phyloP scores from a whole-genome alignment of 1,140 invertebrate species.

The Aphidius gifuensis region DNA sequence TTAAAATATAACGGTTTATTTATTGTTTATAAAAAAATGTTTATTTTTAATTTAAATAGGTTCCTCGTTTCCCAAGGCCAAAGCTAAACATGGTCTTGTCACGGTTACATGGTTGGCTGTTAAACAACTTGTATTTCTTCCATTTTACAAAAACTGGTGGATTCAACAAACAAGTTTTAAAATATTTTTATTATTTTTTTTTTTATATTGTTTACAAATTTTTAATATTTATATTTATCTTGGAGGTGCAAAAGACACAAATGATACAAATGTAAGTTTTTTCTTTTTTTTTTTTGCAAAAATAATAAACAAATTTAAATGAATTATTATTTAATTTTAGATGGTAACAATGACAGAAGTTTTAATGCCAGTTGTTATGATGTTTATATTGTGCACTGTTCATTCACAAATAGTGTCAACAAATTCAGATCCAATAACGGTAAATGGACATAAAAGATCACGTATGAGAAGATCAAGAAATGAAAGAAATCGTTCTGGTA shows the following conservation, averaged over 20 bases:
- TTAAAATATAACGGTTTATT: slow-evolving; percentile 11
- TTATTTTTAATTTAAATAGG: slow-evolving; percentile 57
- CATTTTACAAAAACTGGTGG: slow-evolving; percentile 84
- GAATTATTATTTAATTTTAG: slow-evolving; percentile 39
- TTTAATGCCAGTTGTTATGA: slow-evolving; percentile 75
- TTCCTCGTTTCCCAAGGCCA: slow-evolving; percentile 90
- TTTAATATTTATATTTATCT: slow-evolving; percentile 67
- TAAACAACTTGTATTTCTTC: slow-evolving; percentile 76
- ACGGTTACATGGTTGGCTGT: slow-evolving; percentile 78
- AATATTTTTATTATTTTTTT: slow-evolving; percentile 70
- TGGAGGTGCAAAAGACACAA: slow-evolving; percentile 49
- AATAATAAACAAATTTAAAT: slow-evolving; percentile 14
- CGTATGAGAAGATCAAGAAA: slow-evolving; percentile 41
- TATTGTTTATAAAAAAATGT: slow-evolving; percentile 1
- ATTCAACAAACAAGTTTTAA: slow-evolving; percentile 75
- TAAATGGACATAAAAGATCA: slow-evolving; percentile 42
- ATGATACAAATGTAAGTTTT: slow-evolving; percentile 46
- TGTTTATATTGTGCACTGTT: slow-evolving; percentile 77
- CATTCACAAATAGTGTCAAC: slow-evolving; percentile 90
- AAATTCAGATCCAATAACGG: slow-evolving; percentile 51
- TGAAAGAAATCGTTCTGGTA: slow-evolving; percentile 41
- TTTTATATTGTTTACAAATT: slow-evolving; percentile 75
- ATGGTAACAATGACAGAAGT: slow-evolving; percentile 63
- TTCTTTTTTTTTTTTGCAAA: slow-evolving; percentile 11
- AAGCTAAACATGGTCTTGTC: slow-evolving; percentile 82